phyloP scores from a whole-genome alignment of 2,888 invertebrate species.

The Drosophila borealis region DNA sequence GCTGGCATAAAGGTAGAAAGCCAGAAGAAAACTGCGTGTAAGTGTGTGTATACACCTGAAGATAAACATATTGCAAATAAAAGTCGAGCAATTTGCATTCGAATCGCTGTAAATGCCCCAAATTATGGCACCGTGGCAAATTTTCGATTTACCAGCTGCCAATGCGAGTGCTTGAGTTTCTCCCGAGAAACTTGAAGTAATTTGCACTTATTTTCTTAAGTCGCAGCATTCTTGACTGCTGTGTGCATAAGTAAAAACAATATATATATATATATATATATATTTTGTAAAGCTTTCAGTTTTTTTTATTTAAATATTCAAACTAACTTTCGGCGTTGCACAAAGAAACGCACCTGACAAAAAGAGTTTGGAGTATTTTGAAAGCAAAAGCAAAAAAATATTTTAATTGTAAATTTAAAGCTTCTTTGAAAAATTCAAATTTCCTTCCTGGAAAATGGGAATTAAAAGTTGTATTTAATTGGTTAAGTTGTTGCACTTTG shows the following conservation, averaged over 20 bases:
- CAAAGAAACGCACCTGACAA: too few species aligned
- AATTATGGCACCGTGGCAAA: slow-evolving; percentile 10
- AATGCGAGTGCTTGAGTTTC: neutral
- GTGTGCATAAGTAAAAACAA: neutral
- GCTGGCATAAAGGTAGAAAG: slow-evolving; percentile 6
- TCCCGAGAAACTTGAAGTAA: neutral
- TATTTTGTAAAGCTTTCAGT: neutral
- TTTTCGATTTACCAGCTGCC: neutral
- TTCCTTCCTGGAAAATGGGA: too few species aligned
- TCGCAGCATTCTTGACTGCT: neutral
- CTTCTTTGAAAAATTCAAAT: too few species aligned
- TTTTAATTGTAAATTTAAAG: too few species aligned
- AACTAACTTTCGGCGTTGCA: too few species aligned
- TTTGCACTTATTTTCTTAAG: neutral
- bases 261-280: neutral
- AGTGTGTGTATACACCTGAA: slow-evolving; percentile 1
- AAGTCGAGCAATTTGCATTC: slow-evolving; percentile 22
- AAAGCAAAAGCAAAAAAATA: too few species aligned
- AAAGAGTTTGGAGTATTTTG: too few species aligned
- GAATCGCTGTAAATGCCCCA: slow-evolving; percentile 16
- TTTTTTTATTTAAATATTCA: too few species aligned
- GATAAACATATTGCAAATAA: slow-evolving; percentile 25
- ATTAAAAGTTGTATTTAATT: too few species aligned
- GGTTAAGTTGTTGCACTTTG: too few species aligned
- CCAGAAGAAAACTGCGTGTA: neutral